A percentile compares a stretch with the other conserved stretches of the same genome.
Conservation (phyloP, 1,140 invertebrate species). For the Saccostrea echinata region DNA sequence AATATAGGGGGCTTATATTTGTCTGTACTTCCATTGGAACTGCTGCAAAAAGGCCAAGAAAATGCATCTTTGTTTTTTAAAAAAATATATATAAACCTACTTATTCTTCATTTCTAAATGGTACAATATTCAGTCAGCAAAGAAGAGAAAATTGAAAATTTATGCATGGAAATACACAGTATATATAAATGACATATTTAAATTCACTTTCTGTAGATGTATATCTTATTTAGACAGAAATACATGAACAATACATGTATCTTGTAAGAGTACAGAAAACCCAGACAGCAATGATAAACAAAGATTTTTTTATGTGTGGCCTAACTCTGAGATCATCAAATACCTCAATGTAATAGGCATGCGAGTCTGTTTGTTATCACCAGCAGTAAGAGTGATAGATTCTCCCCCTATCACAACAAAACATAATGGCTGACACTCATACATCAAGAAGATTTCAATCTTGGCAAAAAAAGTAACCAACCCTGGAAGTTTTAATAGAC, state of each 20-base stretch:
- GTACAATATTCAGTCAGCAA: too few species aligned
- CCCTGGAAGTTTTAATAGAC: background rate
- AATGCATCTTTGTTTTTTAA: background rate
- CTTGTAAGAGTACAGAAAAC: background rate
- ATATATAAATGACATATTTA: too few species aligned
- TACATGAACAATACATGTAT: too few species aligned
- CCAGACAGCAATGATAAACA: background rate
- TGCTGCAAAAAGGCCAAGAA: background rate
- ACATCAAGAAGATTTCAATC: conserved; percentile 19
- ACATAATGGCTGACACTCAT: conserved; percentile 28
- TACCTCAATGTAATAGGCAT: background rate
- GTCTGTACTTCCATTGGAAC: background rate
- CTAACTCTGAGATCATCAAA: conserved; percentile 30
- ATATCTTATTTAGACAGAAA: too few species aligned
- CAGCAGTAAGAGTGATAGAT: conserved; percentile 14
- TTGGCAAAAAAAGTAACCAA: conserved; percentile 10
- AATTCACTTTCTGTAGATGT: too few species aligned
- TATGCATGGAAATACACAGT: too few species aligned
- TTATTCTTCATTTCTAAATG: too few species aligned
- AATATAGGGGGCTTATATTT: background rate
- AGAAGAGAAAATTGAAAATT: too few species aligned
- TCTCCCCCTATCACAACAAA: conserved; percentile 16
- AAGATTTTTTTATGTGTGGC: background rate
- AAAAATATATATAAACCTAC: too few species aligned
- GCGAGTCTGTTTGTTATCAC: conserved; percentile 28